Conservation (phyloP, 2,888 invertebrate species). For the Onchidella celtica region DNA sequence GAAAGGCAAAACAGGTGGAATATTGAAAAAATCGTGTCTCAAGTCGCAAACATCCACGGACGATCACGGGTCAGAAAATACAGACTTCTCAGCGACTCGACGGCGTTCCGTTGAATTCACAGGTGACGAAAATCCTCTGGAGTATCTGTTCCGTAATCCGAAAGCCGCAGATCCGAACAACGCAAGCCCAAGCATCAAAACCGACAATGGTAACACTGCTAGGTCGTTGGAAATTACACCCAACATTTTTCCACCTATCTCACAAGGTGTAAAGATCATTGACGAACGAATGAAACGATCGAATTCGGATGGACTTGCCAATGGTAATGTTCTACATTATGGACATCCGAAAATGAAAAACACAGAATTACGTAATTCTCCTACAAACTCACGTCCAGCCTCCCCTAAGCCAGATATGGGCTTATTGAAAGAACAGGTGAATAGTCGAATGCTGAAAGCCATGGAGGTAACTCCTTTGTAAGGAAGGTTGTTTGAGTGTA, state of each 20-base stretch:
- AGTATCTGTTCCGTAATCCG: conserved; percentile 43
- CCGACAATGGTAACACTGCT: background rate
- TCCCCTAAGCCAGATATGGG: conserved; percentile 51
- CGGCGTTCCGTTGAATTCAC: conserved; percentile 1
- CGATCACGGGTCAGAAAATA: background rate
- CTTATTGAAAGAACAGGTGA: conserved; percentile 50
- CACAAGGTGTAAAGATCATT: conserved; percentile 23
- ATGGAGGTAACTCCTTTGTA: conserved; percentile 41
- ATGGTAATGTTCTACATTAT: conserved; percentile 5
- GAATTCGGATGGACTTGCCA: conserved; percentile 16
- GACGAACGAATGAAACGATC: conserved; percentile 1
- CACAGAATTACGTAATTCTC: conserved; percentile 51
- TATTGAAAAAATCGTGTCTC: background rate
- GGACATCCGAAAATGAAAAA: conserved; percentile 49
- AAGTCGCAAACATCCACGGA: background rate
- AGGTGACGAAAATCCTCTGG: conserved; percentile 28
- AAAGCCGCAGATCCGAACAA: conserved; percentile 17
- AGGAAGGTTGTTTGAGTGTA: background rate
- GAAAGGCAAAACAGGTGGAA: background rate
- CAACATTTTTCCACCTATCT: conserved; percentile 47
- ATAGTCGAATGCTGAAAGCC: conserved; percentile 39
- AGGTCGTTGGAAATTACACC: conserved; percentile 47
- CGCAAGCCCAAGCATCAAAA: background rate
- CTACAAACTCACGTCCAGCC: conserved; percentile 34
- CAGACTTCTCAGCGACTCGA: background rate